Conservation (phyloP, 2,797 vertebrate species). For the Rachycentron canadum region DNA sequence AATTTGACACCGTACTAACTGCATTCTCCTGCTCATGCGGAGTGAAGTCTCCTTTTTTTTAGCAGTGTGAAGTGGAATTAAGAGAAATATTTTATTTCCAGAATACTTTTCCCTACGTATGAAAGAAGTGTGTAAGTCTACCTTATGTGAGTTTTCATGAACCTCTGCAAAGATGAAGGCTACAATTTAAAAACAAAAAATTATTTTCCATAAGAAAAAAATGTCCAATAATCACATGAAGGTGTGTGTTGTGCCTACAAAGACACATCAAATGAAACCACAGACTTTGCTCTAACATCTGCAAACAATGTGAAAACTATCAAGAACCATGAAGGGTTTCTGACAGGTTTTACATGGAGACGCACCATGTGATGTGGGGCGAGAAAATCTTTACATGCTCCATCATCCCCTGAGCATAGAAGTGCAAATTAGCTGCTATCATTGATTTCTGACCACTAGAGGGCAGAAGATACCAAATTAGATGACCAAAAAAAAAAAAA, state of each 20-base stretch:
- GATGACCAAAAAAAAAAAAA: neutral
- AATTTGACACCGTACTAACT: neutral
- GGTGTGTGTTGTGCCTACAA: neutral
- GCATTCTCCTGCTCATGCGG: neutral
- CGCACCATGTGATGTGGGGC: slow-evolving; percentile 12
- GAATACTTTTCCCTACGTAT: neutral
- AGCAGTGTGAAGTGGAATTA: neutral
- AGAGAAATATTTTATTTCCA: neutral
- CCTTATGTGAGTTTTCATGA: neutral
- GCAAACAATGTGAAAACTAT: slow-evolving; percentile 23
- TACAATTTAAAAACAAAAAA: neutral
- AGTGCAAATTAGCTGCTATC: slow-evolving; percentile 25
- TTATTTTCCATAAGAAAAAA: neutral
- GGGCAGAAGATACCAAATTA: slow-evolving; percentile 6
- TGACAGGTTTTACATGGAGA: slow-evolving; percentile 10
- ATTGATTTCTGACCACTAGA: slow-evolving; percentile 36
- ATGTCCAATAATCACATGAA: neutral
- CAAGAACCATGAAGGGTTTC: neutral
- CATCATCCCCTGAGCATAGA: slow-evolving; percentile 17
- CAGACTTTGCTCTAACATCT: slow-evolving; percentile 17
- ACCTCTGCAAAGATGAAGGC: neutral
- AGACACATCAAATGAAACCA: neutral
- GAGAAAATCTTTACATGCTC: slow-evolving; percentile 14
- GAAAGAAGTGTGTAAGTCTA: neutral
- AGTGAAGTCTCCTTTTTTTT: neutral